Evolutionary conservation across 2,888 invertebrate genomes (phyloP).

Genomic region (Tetropium fuscum): DNA sequence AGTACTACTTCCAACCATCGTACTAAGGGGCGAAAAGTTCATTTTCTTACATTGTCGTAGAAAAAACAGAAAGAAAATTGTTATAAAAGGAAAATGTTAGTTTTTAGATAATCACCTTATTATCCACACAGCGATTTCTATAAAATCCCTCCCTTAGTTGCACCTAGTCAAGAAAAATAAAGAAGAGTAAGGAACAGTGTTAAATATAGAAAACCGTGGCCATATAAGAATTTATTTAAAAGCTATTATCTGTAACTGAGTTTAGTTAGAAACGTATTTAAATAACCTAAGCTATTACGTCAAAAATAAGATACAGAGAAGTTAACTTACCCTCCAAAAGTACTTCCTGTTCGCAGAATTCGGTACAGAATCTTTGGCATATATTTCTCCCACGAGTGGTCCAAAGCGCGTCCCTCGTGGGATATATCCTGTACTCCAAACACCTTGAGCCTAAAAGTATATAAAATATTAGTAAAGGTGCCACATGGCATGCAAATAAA

Average conservation of each 20-base stretch:
- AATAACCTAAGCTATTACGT: too few species aligned
- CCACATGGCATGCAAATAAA: neutral
- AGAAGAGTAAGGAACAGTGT: conserved; percentile 28
- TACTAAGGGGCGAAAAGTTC: too few species aligned
- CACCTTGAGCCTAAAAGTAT: conserved; percentile 86
- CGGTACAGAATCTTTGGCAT: conserved; percentile 79
- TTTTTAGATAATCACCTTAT: conserved; percentile 60
- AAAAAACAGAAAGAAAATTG: too few species aligned
- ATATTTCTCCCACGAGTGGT: conserved; percentile 90
- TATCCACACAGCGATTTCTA: conserved; percentile 61
- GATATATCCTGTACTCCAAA: conserved; percentile 98
- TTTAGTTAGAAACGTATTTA: too few species aligned
- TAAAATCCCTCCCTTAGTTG: conserved; percentile 67
- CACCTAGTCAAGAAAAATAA: conserved; percentile 64
- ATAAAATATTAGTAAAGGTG: neutral
- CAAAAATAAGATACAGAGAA: too few species aligned
- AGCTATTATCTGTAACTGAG: too few species aligned
- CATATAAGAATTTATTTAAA: neutral
- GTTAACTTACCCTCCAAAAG: conserved; percentile 93
- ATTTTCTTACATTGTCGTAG: too few species aligned
- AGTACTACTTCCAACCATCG: too few species aligned
- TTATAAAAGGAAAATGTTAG: too few species aligned
- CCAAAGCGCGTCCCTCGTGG: conserved; percentile 98
- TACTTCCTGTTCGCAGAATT: conserved; percentile 89
- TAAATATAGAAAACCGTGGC: neutral